Evolutionary conservation across 2,113 vertebrate species (phyloP), one percentile per base, ranked within the genome.

Genomic region (Bombycilla garrulus): DNA sequence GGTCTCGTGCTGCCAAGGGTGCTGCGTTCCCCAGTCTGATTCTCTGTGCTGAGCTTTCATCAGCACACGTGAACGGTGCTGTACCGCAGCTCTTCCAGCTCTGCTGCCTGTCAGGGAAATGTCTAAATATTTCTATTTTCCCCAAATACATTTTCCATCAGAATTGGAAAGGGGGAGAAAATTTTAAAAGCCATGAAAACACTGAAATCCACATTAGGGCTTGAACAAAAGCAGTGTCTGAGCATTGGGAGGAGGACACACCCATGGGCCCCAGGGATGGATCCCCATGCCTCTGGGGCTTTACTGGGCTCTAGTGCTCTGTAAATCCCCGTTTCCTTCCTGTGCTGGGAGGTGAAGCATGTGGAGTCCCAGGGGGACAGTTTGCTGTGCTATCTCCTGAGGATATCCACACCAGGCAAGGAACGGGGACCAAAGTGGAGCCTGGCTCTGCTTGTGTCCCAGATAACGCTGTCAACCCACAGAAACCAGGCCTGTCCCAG

Each of bases 401-500:
- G 78, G 54, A 29, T 33, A 50, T 54, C 58, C 72, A n/a, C 28
- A 4, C 7, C 92, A 15, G 72, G 2, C 6, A 3, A 11, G 56
- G 14, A 15, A 1, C 40, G 5, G 84, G 76, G 78, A 48, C 20
- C 82, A 2, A 44, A 79, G 89, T 2, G 42, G 86, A 91, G 87
- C 95, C 92, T 50, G 92, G 87, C 71, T 76, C 92, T 50, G 13
- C 53, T 44, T 13, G 86, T 22, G 66, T 29, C 83, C 87, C 90
- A 83, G 92, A 95, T 95, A 95, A 94, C 0, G 22, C 76, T 89
- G 95, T 83, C 95, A 86, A 33, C 62, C 48, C 84, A 20, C 72
- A 69, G 84, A 64, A 76, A 56, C 10, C 93, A 91, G 93, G 78
- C 93, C 54, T 1, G 0, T 31, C 80, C 93, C 9, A 6, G 71